phyloP scores from a whole-genome alignment of 1,140 invertebrate species.

The Marisa cornuarietis region DNA sequence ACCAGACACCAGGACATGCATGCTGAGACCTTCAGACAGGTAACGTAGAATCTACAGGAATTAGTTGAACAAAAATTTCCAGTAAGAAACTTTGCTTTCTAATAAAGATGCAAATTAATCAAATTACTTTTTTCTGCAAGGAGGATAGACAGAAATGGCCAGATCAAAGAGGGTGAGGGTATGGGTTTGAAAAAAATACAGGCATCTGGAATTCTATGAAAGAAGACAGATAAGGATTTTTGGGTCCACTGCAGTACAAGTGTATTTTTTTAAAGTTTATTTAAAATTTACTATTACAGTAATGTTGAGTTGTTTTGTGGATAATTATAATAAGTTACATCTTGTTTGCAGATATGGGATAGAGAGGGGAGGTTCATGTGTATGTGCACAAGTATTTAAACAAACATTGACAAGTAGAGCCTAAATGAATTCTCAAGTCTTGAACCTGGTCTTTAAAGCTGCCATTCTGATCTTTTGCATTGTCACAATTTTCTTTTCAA shows the following conservation, averaged over 20 bases:
- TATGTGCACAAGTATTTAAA: too few species aligned
- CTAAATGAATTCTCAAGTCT: not conserved
- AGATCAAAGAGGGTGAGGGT: not conserved
- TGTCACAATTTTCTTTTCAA: too few species aligned
- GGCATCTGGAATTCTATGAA: not conserved
- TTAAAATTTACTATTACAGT: too few species aligned
- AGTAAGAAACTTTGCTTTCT: not conserved
- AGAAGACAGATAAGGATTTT: too few species aligned
- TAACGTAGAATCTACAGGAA: constrained; percentile 42
- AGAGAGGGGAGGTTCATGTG: too few species aligned
- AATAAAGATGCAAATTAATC: not conserved
- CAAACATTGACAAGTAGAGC: not conserved
- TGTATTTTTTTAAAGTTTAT: too few species aligned
- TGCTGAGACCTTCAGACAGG: constrained; percentile 93
- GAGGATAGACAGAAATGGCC: too few species aligned
- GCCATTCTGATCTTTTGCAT: not conserved
- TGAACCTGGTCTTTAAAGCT: not conserved
- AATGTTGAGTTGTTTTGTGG: too few species aligned
- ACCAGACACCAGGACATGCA: constrained; percentile 90
- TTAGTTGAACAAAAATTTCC: not conserved
- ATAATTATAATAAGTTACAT: too few species aligned
- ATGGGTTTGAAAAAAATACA: not conserved
- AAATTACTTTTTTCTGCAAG: too few species aligned
- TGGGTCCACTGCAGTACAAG: too few species aligned
- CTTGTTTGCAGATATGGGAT: too few species aligned